Evolutionary conservation across 2,113 vertebrate species (phyloP).

Genomic region (Sciurus niger): DNA sequence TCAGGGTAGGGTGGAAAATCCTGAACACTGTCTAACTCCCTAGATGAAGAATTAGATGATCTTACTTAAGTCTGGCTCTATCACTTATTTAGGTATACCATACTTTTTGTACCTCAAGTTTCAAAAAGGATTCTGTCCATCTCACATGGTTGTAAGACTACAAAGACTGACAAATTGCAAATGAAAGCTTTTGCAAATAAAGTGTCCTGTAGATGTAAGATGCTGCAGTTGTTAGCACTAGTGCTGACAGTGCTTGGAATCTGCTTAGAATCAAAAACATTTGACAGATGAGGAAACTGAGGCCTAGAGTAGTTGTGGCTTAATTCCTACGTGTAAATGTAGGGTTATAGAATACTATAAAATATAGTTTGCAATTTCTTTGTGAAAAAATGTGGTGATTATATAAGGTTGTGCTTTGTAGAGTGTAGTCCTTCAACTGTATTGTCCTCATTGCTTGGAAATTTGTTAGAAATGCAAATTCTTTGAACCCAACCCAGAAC

Average conservation of each 20-base stretch:
- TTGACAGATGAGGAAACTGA: background rate
- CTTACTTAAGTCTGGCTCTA: background rate
- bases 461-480: constrained; percentile 38
- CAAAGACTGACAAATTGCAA: background rate
- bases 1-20: background rate
- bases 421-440: background rate
- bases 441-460: background rate
- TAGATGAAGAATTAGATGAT: background rate
- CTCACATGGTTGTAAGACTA: background rate
- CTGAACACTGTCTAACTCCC: background rate
- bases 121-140: constrained; percentile 6
- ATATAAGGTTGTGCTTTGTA: background rate
- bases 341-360: background rate
- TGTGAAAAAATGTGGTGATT: background rate
- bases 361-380: constrained; percentile 1
- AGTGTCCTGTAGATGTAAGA: background rate
- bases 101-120: background rate
- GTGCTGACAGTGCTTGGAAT: background rate
- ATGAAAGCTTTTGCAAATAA: constrained; percentile 12
- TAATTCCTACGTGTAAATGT: background rate
- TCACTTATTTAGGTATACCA: background rate
- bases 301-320: background rate
- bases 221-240: background rate
- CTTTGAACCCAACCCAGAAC: background rate
- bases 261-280: background rate